Evolutionary conservation across 1,140 invertebrate species (phyloP).

Genomic region (Pemphigus obesinymphae): DNA sequence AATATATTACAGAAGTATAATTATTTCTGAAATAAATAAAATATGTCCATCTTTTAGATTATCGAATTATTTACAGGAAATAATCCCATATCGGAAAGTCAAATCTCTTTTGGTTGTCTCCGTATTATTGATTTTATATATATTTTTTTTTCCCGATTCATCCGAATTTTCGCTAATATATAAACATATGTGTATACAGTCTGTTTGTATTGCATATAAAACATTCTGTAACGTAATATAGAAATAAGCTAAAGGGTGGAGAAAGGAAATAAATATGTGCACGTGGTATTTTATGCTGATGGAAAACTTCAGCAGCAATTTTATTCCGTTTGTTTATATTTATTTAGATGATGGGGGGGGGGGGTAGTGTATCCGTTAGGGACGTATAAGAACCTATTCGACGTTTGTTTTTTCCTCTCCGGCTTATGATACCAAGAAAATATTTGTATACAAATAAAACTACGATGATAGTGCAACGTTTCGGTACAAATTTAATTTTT

Average conservation of each 20-base stretch:
- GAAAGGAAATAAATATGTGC: not conserved
- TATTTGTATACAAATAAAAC: conserved; percentile 21
- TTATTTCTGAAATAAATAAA: too few relatives aligned
- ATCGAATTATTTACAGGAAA: too few relatives aligned
- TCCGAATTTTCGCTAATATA: not conserved
- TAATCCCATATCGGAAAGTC: not conserved
- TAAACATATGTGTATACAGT: not conserved
- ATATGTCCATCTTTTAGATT: too few relatives aligned
- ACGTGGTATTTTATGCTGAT: conserved; percentile 25
- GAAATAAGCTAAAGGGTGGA: not conserved
- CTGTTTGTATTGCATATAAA: conserved; percentile 13
- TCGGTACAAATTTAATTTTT: too few relatives aligned
- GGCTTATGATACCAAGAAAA: not conserved
- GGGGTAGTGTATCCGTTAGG: not conserved
- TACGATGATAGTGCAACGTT: too few relatives aligned
- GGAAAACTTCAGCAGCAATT: conserved; percentile 19
- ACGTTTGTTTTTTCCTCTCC: not conserved
- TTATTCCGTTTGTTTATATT: conserved; percentile 29
- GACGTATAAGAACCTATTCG: conserved; percentile 5
- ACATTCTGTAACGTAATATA: not conserved
- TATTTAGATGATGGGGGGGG: not conserved
- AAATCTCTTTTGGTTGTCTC: not conserved
- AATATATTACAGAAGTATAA: too few relatives aligned
- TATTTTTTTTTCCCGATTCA: not conserved
- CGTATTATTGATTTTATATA: not conserved